Evolutionary conservation across 2,113 vertebrate species (phyloP).

Genomic region (Chamaetylas fuelleborni): DNA sequence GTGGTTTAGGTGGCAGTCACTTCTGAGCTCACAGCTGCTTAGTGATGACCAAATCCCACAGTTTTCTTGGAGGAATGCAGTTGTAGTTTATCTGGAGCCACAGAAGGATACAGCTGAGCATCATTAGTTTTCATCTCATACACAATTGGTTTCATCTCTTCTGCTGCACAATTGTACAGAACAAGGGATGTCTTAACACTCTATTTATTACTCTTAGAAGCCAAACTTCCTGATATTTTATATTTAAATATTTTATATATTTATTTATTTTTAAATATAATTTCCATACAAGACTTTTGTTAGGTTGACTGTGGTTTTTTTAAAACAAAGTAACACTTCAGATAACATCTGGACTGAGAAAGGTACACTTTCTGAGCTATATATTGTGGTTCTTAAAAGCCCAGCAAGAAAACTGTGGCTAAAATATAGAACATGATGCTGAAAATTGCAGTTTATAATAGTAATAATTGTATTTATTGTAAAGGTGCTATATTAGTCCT

Average conservation of each 20-base stretch:
- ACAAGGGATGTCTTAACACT: background rate
- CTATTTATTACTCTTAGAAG: background rate
- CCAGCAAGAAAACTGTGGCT: background rate
- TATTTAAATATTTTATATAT: background rate
- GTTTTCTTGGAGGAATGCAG: background rate
- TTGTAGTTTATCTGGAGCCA: background rate
- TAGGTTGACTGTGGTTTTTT: background rate
- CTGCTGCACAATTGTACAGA: background rate
- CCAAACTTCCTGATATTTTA: background rate
- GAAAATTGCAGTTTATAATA: background rate
- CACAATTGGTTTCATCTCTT: background rate
- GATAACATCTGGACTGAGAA: background rate
- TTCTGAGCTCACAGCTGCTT: background rate
- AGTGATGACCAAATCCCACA: background rate
- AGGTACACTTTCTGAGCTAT: background rate
- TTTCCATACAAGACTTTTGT: background rate
- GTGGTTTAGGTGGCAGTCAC: background rate
- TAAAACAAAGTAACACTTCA: background rate
- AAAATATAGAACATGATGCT: background rate
- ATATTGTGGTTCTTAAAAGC: background rate
- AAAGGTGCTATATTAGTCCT: background rate
- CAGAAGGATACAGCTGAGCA: background rate
- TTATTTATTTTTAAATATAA: background rate
- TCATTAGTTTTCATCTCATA: background rate
- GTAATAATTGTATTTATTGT: background rate